A percentile compares a stretch with the other conserved stretches of the same genome.
Evolutionary conservation across 2,113 vertebrate genomes (phyloP).

Genomic region (Myrmophylax atrothorax): DNA sequence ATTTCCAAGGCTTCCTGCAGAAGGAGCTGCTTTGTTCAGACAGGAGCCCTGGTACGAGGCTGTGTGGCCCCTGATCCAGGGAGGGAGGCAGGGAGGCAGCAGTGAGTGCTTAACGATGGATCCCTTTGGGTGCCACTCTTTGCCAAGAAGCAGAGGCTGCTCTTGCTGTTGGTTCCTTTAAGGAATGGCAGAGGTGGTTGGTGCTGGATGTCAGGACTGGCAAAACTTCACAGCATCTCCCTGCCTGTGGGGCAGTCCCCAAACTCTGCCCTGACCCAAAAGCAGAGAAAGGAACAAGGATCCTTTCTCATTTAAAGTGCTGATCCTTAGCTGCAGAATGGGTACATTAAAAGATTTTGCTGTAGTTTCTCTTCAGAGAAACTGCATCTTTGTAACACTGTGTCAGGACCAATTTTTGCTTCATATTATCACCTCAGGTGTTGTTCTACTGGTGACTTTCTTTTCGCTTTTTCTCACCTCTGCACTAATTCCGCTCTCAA

Average conservation of each 20-base stretch:
- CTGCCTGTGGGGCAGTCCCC: neutral
- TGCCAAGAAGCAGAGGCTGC: neutral
- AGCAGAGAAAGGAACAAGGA: neutral
- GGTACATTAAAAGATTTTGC: neutral
- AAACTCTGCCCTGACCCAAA: neutral
- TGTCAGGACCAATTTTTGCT: neutral
- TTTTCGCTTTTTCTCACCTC: slow-evolving; percentile 12
- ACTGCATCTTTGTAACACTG: neutral
- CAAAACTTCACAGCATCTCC: neutral
- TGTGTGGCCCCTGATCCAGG: accelerated
- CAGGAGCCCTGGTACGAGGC: neutral
- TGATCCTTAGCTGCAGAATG: neutral
- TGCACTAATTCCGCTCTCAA: neutral
- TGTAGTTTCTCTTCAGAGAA: neutral
- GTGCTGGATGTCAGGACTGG: neutral
- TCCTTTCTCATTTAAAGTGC: neutral
- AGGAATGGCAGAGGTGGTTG: neutral
- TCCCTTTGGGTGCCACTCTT: neutral
- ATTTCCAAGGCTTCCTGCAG: neutral
- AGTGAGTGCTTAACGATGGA: accelerated
- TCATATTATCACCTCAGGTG: slow-evolving; percentile 22
- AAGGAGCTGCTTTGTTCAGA: neutral
- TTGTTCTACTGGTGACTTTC: neutral
- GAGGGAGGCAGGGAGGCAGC: neutral
- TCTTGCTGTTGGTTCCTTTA: neutral